phyloP scores from a whole-genome alignment of 2,888 invertebrate genomes.

The Drosophila neutralis region DNA sequence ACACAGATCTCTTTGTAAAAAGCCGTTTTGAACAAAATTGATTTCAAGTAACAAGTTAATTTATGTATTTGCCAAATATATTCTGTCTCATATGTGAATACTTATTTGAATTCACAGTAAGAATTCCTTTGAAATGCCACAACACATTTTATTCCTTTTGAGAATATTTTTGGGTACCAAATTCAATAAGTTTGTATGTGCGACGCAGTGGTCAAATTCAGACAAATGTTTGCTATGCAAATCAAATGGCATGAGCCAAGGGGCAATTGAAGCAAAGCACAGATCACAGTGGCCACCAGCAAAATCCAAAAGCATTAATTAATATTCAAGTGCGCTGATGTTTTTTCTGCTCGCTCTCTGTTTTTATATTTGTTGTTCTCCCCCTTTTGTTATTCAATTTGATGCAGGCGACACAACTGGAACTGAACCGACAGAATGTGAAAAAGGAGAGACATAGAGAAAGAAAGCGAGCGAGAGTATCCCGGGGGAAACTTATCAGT shows the following conservation, averaged over 20 bases:
- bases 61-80: not conserved
- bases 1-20: not conserved
- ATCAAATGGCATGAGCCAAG: conserved; percentile 66
- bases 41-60: not conserved
- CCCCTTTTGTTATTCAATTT: conserved; percentile 65
- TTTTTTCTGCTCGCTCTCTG: conserved; percentile 21
- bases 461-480: conserved; percentile 16
- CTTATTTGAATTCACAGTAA: not conserved
- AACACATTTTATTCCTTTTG: conserved; percentile 5
- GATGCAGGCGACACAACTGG: conserved; percentile 29
- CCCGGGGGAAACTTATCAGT: conserved; percentile 78
- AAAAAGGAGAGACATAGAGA: conserved; percentile 1
- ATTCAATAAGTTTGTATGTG: conserved; percentile 47
- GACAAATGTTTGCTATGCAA: conserved; percentile 66
- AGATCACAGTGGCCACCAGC: conserved; percentile 24
- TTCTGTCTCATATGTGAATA: not conserved
- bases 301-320: conserved; percentile 67
- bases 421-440: not conserved
- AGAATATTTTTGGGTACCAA: conserved; percentile 21
- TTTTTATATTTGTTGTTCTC: conserved; percentile 2
- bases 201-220: conserved; percentile 48
- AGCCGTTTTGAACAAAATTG: not conserved
- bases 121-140: not conserved
- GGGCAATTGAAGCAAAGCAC: conserved; percentile 44
- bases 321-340: conserved; percentile 71